Conservation (phyloP, 2,797 vertebrate genomes). For the Aeoliscus strigatus region DNA sequence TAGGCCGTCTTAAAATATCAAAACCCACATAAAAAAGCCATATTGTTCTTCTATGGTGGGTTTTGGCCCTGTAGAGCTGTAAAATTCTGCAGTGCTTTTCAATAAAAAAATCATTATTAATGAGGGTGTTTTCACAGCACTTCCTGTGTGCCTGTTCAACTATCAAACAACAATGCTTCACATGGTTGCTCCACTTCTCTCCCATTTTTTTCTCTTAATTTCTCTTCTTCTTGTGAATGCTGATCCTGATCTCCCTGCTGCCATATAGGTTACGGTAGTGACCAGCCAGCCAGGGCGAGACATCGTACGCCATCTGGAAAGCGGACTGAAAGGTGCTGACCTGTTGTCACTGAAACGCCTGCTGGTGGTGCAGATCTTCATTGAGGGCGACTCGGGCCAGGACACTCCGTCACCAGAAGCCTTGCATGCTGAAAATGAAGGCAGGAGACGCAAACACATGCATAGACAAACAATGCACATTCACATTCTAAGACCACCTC, state of each 20-base stretch:
- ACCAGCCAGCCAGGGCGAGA: conserved; percentile 77
- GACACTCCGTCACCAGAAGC: conserved; percentile 44
- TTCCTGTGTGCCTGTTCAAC: too few relatives aligned
- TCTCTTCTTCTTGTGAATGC: background rate
- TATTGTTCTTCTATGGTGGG: too few relatives aligned
- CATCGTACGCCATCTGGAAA: conserved; percentile 77
- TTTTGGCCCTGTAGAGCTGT: too few relatives aligned
- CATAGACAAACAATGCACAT: too few relatives aligned
- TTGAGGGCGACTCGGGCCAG: conserved; percentile 47
- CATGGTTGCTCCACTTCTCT: background rate
- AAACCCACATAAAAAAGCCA: too few relatives aligned
- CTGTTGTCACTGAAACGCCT: conserved; percentile 78
- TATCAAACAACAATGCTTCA: too few relatives aligned
- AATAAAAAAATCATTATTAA: too few relatives aligned
- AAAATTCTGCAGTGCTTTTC: background rate
- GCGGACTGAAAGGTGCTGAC: conserved; percentile 77
- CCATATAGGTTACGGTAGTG: conserved; percentile 83
- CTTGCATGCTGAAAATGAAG: conserved; percentile 53
- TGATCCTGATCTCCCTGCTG: background rate
- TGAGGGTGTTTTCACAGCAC: too few relatives aligned
- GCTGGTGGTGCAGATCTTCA: conserved; percentile 78
- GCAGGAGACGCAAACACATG: conserved; percentile 55
- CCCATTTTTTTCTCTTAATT: background rate
- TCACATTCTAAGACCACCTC: background rate
- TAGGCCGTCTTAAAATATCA: too few relatives aligned